Conservation (phyloP, 1,140 invertebrate genomes). For the Phenacoccus solenopsis region DNA sequence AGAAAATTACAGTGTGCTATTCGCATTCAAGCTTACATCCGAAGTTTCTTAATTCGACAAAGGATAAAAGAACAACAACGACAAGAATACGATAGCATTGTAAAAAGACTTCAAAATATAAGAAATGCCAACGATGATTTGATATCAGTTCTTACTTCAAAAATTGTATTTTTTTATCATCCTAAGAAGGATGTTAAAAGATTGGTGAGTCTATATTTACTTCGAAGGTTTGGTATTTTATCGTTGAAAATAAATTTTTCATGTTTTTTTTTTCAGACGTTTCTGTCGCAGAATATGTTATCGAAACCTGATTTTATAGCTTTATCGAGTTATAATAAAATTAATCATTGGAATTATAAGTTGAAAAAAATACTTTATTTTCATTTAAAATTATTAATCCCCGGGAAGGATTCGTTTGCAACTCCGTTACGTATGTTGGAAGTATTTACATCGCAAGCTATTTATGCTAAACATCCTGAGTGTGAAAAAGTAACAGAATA, state of each 20-base stretch:
- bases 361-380: slow-evolving; percentile 46
- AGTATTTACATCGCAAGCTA: slow-evolving; percentile 51
- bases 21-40: slow-evolving; percentile 64
- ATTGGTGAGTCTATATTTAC: too few relatives aligned
- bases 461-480: slow-evolving; percentile 37
- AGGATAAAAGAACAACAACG: slow-evolving; percentile 49
- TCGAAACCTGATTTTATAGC: slow-evolving; percentile 11
- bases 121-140: slow-evolving; percentile 34
- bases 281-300: slow-evolving; percentile 25
- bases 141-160: slow-evolving; percentile 42
- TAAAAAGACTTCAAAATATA: slow-evolving; percentile 36
- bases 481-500: slow-evolving; percentile 32
- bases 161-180: slow-evolving; percentile 65
- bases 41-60: slow-evolving; percentile 58
- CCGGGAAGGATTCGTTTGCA: slow-evolving; percentile 43
- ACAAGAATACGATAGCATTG: slow-evolving; percentile 50
- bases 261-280: slow-evolving; percentile 39
- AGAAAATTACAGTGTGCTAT: slow-evolving; percentile 50
- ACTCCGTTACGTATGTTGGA: slow-evolving; percentile 63
- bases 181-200: slow-evolving; percentile 49
- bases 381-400: slow-evolving; percentile 36
- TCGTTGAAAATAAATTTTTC: too few relatives aligned
- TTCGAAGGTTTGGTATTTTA: too few relatives aligned
- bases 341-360: slow-evolving; percentile 38
- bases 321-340: slow-evolving; percentile 9